phyloP scores from a whole-genome alignment of 2,113 vertebrate genomes.

The Sminthopsis crassicaudata region DNA sequence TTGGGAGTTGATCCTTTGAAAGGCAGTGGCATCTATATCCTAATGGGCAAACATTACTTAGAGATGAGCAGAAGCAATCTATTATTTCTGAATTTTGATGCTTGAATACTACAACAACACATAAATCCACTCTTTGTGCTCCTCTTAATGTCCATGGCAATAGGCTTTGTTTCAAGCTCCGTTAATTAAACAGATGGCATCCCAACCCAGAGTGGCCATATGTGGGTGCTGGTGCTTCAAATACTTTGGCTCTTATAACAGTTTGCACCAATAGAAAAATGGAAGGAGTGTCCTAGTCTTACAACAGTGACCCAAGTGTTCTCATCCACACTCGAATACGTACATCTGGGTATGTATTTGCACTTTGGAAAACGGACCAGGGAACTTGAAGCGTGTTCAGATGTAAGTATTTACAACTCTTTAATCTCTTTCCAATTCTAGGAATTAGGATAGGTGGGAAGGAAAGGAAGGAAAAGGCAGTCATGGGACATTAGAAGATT shows the following conservation, averaged over 20 bases:
- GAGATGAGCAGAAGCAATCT: background rate
- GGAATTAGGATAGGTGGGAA: background rate
- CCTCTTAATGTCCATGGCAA: background rate
- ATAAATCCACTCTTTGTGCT: background rate
- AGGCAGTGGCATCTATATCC: background rate
- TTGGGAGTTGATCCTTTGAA: background rate
- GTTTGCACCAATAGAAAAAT: background rate
- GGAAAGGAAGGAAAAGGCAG: background rate
- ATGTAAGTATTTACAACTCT: background rate
- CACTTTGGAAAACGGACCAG: background rate
- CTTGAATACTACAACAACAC: background rate
- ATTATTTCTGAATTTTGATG: background rate
- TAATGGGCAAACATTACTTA: background rate
- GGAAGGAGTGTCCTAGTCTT: accelerated
- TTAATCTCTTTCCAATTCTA: background rate
- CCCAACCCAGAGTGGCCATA: background rate
- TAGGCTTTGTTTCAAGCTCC: background rate
- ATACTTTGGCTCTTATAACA: background rate
- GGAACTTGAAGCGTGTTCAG: background rate
- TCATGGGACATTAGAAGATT: background rate
- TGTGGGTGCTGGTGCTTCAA: background rate
- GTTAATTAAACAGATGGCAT: background rate
- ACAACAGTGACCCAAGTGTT: background rate
- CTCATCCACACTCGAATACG: background rate
- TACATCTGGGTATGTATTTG: background rate